Percentiles rank a stretch among this genome's conserved stretches.
phyloP scores from a whole-genome alignment of 2,888 invertebrate species.

The Carcina quercana region DNA sequence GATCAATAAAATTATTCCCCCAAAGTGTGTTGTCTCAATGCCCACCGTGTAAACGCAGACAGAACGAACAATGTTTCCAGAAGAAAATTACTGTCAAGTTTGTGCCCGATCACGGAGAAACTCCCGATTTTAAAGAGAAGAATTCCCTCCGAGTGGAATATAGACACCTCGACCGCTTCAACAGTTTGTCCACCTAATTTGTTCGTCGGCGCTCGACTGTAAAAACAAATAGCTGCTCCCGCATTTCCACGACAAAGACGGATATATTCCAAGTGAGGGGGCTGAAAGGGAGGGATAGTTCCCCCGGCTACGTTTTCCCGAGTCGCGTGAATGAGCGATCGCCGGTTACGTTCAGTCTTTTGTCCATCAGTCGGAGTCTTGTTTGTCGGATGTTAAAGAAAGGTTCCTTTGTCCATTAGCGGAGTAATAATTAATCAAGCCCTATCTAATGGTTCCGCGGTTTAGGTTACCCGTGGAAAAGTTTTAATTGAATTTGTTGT shows the following conservation, averaged over 20 bases:
- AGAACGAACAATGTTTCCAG: constrained; percentile 40
- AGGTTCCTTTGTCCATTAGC: constrained; percentile 58
- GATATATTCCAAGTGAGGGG: constrained; percentile 44
- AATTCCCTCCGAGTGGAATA: constrained; percentile 62
- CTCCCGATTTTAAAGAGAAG: constrained; percentile 57
- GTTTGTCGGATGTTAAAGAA: constrained; percentile 55
- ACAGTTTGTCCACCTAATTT: constrained; percentile 75
- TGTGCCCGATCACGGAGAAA: constrained; percentile 50
- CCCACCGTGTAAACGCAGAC: constrained; percentile 31
- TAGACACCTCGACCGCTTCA: constrained; percentile 68
- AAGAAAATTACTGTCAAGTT: constrained; percentile 63
- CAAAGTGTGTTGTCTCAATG: too few relatives aligned
- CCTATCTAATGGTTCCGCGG: constrained; percentile 56
- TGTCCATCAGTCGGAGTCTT: constrained; percentile 55
- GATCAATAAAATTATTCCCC: too few relatives aligned
- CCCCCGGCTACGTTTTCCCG: constrained; percentile 37
- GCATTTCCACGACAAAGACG: constrained; percentile 53
- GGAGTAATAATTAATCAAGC: constrained; percentile 64
- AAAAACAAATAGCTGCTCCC: constrained; percentile 69
- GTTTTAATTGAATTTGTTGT: constrained; percentile 68
- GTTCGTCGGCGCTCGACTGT: constrained; percentile 68
- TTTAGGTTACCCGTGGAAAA: constrained; percentile 54
- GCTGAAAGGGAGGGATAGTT: constrained; percentile 52
- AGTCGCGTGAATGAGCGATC: constrained; percentile 58
- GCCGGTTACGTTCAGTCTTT: constrained; percentile 58